phyloP scores from a whole-genome alignment of 2,888 invertebrate genomes.

The Heliconius hortense region DNA sequence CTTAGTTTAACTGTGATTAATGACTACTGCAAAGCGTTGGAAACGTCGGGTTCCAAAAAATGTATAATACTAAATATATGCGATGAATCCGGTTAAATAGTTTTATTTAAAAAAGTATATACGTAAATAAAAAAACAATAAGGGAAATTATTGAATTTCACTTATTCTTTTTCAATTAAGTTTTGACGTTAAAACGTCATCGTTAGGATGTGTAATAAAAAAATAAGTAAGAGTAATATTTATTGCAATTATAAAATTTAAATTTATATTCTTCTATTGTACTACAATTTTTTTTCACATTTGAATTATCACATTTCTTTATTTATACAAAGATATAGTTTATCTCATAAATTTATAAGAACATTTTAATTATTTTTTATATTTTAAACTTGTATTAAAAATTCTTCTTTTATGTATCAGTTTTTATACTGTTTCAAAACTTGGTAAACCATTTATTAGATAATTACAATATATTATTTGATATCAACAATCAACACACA shows the following conservation, averaged over 20 bases:
- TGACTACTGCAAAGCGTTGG: too few relatives aligned
- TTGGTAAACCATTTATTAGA: background rate
- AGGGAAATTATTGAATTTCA: too few relatives aligned
- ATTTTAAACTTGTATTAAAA: background rate
- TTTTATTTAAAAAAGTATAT: too few relatives aligned
- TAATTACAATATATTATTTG: background rate
- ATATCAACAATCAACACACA: slow-evolving; percentile 3
- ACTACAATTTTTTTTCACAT: background rate
- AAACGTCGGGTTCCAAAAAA: too few relatives aligned
- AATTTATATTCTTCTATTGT: background rate
- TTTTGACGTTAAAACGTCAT: background rate
- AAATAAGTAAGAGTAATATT: background rate
- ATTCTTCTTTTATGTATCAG: too few relatives aligned
- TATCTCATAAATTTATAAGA: slow-evolving; percentile 9
- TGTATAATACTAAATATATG: too few relatives aligned
- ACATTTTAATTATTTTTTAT: background rate
- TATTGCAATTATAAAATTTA: slow-evolving; percentile 2
- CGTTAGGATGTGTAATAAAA: background rate
- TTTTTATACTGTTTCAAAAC: background rate
- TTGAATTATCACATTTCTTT: slow-evolving; percentile 3
- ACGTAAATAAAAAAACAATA: too few relatives aligned
- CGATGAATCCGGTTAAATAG: too few relatives aligned
- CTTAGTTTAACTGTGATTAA: too few relatives aligned
- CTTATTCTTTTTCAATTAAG: too few relatives aligned
- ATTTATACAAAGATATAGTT: slow-evolving; percentile 8